Percentiles rank a stretch among this genome's conserved stretches.
Evolutionary conservation across 1,140 invertebrate genomes (phyloP).

Genomic region (Drosophila eugracilis): DNA sequence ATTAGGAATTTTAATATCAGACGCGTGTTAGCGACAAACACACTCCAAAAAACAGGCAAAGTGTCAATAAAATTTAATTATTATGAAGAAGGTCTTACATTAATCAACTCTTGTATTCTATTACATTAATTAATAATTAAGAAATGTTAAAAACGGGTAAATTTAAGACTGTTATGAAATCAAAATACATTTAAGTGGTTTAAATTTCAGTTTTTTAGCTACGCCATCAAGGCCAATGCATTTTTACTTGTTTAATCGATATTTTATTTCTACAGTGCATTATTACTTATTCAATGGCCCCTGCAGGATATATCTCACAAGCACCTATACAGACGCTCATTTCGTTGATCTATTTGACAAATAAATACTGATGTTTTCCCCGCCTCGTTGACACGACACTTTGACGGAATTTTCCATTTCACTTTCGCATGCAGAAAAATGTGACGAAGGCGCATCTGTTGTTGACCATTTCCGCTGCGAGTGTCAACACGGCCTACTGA

Average conservation of each 20-base stretch:
- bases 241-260: slow-evolving; percentile 25
- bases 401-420: slow-evolving; percentile 40
- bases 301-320: neutral
- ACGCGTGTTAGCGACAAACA: slow-evolving; percentile 29
- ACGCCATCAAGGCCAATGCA: no score
- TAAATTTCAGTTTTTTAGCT: neutral
- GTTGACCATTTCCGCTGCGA: slow-evolving; percentile 60
- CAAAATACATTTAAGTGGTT: neutral
- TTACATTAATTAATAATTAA: no score
- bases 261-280: slow-evolving; percentile 20
- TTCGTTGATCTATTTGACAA: slow-evolving; percentile 39
- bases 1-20: slow-evolving; percentile 49
- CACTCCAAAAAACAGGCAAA: neutral
- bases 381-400: slow-evolving; percentile 41
- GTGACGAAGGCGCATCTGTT: slow-evolving; percentile 28
- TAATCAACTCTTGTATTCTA: no score
- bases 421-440: slow-evolving; percentile 28
- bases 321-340: slow-evolving; percentile 16
- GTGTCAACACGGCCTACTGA: slow-evolving; percentile 18
- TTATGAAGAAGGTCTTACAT: slow-evolving; percentile 1
- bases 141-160: no score
- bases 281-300: slow-evolving; percentile 17
- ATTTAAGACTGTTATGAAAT: no score
- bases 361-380: slow-evolving; percentile 26
- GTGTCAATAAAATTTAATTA: slow-evolving; percentile 21